Evolutionary conservation across 2,797 vertebrate genomes (phyloP).

Genomic region (Notoglanidium macrostoma): DNA sequence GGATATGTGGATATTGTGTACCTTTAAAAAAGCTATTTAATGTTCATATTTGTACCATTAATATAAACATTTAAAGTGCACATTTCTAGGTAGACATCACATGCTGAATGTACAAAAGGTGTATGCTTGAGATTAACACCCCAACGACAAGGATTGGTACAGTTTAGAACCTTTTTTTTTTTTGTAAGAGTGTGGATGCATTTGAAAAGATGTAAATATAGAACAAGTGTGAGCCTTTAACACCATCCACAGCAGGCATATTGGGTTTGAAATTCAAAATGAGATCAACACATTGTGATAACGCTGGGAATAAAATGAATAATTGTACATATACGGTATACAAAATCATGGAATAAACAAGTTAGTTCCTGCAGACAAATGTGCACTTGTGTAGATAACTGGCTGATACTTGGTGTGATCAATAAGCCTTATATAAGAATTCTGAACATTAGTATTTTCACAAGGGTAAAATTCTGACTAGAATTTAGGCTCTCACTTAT

Average conservation of each 20-base stretch:
- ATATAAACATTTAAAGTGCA: not conserved
- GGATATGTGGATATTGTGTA: not conserved
- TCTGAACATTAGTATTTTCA: not conserved
- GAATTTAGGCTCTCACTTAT: not conserved
- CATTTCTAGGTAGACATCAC: not conserved
- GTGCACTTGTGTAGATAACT: not conserved
- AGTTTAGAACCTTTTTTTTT: not conserved
- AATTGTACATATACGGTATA: not conserved
- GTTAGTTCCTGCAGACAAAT: not conserved
- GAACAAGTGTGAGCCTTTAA: not conserved
- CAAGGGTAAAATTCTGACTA: not conserved
- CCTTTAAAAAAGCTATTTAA: not conserved
- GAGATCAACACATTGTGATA: not conserved
- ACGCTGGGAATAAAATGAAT: not conserved
- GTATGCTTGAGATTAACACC: not conserved
- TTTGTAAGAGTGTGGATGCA: not conserved
- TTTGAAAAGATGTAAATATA: not conserved
- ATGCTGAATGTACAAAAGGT: not conserved
- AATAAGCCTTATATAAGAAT: not conserved
- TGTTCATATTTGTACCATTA: not conserved
- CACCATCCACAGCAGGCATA: not conserved
- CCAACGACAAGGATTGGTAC: not conserved
- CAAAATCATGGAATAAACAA: not conserved
- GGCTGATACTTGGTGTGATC: not conserved
- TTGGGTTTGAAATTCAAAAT: not conserved